Conservation (phyloP, 2,888 invertebrate species). For the Nineta flava region DNA sequence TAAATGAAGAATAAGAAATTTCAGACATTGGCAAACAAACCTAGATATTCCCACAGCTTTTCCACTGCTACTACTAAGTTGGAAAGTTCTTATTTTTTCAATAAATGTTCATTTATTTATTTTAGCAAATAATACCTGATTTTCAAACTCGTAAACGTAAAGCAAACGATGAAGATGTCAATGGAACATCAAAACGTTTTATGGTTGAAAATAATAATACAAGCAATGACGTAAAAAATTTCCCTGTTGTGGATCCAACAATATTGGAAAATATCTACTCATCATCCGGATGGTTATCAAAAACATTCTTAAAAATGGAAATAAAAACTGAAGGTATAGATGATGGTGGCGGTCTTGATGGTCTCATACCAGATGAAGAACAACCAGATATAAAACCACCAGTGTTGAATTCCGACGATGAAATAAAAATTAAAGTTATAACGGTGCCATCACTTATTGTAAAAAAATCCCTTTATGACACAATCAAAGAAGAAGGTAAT, state of each 20-base stretch:
- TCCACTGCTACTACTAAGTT: too few species aligned
- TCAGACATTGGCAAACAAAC: too few species aligned
- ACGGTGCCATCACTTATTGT: neutral
- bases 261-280: neutral
- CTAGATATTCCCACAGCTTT: too few species aligned
- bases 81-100: too few species aligned
- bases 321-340: neutral
- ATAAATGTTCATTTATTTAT: too few species aligned
- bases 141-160: neutral
- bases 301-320: neutral
- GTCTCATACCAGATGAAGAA: too few species aligned
- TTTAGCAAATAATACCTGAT: too few species aligned
- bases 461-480: neutral
- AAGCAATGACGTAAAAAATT: neutral
- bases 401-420: neutral
- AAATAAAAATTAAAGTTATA: too few species aligned
- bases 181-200: neutral
- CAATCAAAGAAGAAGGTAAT: neutral
- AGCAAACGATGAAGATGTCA: neutral
- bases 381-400: neutral
- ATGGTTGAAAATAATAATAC: neutral
- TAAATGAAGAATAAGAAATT: too few species aligned
- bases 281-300: neutral
- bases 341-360: too few species aligned
- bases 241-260: neutral